Evolutionary conservation across 2,888 invertebrate genomes (phyloP), one percentile per base, ranked within the genome.

Genomic region (Erebia palarica): DNA sequence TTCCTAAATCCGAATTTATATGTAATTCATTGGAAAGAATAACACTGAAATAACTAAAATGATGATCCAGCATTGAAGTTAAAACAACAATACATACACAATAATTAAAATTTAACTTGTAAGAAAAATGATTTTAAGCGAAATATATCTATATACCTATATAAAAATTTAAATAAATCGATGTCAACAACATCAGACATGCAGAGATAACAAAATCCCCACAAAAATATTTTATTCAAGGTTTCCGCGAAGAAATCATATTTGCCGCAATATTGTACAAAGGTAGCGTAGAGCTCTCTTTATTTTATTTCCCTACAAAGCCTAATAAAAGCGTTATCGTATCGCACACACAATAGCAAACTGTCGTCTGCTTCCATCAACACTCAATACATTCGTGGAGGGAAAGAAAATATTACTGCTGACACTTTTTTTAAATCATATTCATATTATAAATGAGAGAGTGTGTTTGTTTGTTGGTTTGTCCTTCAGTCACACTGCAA

Each of bases 271-370:
- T 73, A 72, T 75, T 75, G 73, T 74, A 72, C 69, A 57, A 71
- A 68, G 67, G 63, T 67, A 55, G 70, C 68, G 68, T 57, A 55
- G 67, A 58, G 63, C 68, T 70, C 73, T 65, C 78, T 78, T 76
- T 78, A 77, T 78, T 81, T 83, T 79, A 80, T 82, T 79, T 81
- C 78, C 78, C 80, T 71, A 77, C 77, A 78, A 71, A 73, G 79
- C 83, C 88, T 90, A 88, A 88, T 91, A 91, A 91, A 91, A 90
- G 82, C 88, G 86, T 88, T 91, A 91, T 91, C 91, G 87, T 87
- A 88, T 87, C 84, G 84, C 84, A n/a, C 69, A 82, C 86, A 90
- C 91, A 91, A 92, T 88, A 81, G 82, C 83, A 80, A 82, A 81
- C 83, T 86, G 87, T 86, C 89, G 87, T 86, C 90, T 85, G 87